Conservation (phyloP, 2,113 vertebrate genomes). For the Ceuthmochares aereus region DNA sequence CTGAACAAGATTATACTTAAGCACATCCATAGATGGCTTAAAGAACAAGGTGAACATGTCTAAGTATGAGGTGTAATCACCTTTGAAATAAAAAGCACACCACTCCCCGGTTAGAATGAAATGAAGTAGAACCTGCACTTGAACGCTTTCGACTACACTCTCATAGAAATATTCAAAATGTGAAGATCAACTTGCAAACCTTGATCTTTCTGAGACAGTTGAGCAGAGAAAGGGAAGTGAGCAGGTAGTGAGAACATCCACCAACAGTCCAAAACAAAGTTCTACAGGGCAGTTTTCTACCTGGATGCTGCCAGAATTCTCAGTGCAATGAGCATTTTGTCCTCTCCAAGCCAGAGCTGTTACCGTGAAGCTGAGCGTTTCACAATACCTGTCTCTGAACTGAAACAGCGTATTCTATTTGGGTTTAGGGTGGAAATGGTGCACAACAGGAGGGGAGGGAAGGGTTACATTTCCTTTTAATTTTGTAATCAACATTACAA, state of each 20-base stretch:
- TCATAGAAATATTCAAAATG: background rate
- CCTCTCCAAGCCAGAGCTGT: background rate
- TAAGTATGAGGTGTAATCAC: background rate
- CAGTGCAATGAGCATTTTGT: accelerated
- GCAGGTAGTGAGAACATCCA: background rate
- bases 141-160: background rate
- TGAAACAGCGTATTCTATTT: background rate
- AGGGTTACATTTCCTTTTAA: background rate
- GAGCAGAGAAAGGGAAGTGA: background rate
- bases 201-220: background rate
- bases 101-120: background rate
- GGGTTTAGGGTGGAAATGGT: background rate
- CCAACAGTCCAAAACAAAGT: background rate
- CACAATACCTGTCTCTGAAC: background rate
- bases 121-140: background rate
- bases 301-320: background rate
- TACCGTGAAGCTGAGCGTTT: background rate
- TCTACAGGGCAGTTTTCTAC: background rate
- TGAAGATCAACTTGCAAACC: background rate
- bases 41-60: background rate
- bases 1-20: background rate
- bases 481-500: background rate
- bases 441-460: background rate
- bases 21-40: background rate
- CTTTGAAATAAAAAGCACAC: background rate